phyloP scores from a whole-genome alignment of 53 echinoderm and acorn worm genomes.

The Holothuria leucospilota region DNA sequence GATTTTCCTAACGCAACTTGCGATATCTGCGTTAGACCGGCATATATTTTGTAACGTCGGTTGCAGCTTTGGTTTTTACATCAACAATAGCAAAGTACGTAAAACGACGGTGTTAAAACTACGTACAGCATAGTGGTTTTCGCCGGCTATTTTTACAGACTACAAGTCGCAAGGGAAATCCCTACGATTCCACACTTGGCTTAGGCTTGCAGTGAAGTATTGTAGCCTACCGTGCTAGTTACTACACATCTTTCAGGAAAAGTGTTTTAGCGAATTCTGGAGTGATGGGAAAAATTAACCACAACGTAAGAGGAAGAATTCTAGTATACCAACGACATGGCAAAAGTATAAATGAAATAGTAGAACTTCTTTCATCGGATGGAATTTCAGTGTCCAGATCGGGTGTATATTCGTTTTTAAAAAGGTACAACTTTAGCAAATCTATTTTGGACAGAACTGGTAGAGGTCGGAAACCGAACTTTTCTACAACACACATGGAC shows the following conservation, averaged over 20 bases:
- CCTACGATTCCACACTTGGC: no score
- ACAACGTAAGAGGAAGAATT: background rate
- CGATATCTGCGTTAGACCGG: background rate
- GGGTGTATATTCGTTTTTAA: constrained; percentile 6
- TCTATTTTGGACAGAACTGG: background rate
- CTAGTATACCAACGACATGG: background rate
- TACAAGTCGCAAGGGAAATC: no score
- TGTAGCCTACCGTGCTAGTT: no score
- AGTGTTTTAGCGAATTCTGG: background rate
- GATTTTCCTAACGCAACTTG: background rate
- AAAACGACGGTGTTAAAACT: no score
- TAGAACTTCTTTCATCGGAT: background rate
- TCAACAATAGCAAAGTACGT: no score
- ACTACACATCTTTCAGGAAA: background rate
- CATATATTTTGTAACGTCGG: background rate
- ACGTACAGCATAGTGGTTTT: no score
- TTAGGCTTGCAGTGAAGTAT: no score
- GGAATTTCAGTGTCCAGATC: constrained; percentile 12
- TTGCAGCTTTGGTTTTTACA: no score
- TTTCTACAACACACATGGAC: background rate
- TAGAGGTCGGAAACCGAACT: no score
- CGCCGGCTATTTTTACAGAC: no score
- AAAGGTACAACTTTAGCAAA: background rate
- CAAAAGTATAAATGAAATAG: background rate
- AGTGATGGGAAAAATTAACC: constrained; percentile 9